Conservation (phyloP, 2,888 invertebrate genomes). For the Lasioglossum calceatum region DNA sequence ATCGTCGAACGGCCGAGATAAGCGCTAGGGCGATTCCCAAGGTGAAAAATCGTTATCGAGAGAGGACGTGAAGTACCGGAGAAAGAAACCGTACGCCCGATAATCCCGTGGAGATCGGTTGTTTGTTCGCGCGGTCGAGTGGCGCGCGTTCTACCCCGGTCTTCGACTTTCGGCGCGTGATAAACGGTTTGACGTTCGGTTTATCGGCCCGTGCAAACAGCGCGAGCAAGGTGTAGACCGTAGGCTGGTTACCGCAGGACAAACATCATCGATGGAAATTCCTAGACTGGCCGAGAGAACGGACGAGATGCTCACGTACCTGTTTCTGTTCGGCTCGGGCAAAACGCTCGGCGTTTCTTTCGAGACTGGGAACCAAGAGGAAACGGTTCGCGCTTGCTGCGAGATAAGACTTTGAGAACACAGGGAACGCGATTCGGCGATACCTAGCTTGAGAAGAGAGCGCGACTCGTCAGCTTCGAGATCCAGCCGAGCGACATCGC, state of each 20-base stretch:
- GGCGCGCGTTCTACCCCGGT: slow-evolving; percentile 52
- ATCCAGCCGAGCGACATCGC: slow-evolving; percentile 74
- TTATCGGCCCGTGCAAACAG: slow-evolving; percentile 75
- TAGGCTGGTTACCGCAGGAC: slow-evolving; percentile 41
- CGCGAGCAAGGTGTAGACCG: slow-evolving; percentile 62
- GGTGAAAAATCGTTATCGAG: slow-evolving; percentile 71
- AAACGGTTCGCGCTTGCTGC: neutral
- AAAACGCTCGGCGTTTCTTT: neutral
- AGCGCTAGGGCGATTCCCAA: slow-evolving; percentile 25
- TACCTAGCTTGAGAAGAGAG: neutral
- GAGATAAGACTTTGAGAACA: neutral
- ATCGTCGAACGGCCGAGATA: slow-evolving; percentile 72
- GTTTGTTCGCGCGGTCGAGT: slow-evolving; percentile 44
- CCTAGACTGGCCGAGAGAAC: slow-evolving; percentile 14
- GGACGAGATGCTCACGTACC: neutral
- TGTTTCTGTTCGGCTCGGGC: neutral
- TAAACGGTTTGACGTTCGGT: slow-evolving; percentile 69
- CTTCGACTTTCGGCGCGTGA: slow-evolving; percentile 52
- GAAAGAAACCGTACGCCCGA: slow-evolving; percentile 40
- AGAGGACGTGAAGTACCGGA: slow-evolving; percentile 18
- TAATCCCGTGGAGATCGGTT: slow-evolving; percentile 52
- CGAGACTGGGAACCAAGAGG: neutral
- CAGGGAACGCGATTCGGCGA: neutral
- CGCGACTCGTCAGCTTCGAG: slow-evolving; percentile 36
- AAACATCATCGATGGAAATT: slow-evolving; percentile 66